These are phyloP conservation scores for Ophion obscuratus DNA, from an alignment of 2,888 invertebrate species.

Conservation along the genomic window DNA sequence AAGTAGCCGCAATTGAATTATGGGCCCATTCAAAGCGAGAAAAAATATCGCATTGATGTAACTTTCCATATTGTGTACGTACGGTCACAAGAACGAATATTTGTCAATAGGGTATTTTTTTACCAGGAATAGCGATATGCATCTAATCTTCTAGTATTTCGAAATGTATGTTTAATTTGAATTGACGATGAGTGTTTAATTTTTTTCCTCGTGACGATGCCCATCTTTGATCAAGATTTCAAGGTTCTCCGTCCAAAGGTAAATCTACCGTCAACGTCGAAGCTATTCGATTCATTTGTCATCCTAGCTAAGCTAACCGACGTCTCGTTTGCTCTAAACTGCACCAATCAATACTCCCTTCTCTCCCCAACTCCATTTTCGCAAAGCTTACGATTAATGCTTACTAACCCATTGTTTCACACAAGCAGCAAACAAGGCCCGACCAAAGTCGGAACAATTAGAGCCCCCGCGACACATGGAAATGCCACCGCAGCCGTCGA, in stretches of 20 bases:
- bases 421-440: conserved; percentile 80
- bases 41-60: background rate
- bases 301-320: conserved; percentile 3
- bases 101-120: no score
- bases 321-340: conserved; percentile 14
- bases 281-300: background rate
- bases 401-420: conserved; percentile 78
- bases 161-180: background rate
- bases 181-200: background rate
- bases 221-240: conserved; percentile 25
- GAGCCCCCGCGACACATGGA: conserved; percentile 76
- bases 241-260: conserved; percentile 40
- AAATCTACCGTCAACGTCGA: conserved; percentile 20
- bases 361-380: background rate
- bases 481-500: conserved; percentile 74
- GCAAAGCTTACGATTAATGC: conserved; percentile 78
- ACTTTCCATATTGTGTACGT: no score
- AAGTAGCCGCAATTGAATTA: background rate
- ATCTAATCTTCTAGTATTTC: background rate
- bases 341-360: conserved; percentile 22
- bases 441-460: conserved; percentile 82
- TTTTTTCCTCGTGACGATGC: background rate
- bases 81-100: no score
- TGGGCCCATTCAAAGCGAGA: background rate
- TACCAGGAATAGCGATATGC: background rate